Percentiles rank a stretch among this genome's conserved stretches.
These are phyloP conservation scores for Petrolisthes manimaculis DNA, from an alignment of 2,888 invertebrate genomes.

Conservation along the genomic window DNA sequence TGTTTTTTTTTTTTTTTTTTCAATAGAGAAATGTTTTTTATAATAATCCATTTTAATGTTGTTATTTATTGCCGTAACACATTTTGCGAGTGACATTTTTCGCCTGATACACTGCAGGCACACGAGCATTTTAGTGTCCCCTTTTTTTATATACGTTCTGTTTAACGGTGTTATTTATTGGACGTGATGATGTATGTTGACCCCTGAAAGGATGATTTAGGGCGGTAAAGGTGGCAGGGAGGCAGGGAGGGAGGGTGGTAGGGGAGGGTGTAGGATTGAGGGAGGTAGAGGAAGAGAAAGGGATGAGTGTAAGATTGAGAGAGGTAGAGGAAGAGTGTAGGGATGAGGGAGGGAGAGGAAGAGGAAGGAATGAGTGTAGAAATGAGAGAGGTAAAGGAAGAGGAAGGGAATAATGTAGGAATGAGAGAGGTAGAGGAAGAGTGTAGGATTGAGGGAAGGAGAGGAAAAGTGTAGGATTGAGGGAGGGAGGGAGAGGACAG, in stretches of 20 bases:
- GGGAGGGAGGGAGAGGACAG: background rate
- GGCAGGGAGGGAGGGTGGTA: background rate
- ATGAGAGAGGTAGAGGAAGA: slow-evolving; percentile 25
- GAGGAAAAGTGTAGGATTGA: slow-evolving; percentile 28
- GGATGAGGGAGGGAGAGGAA: background rate
- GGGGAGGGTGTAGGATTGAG: background rate
- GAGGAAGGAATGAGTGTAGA: background rate
- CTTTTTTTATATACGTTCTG: slow-evolving; percentile 1
- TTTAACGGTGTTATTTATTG: background rate
- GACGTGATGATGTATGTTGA: slow-evolving; percentile 9
- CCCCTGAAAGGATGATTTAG: slow-evolving; percentile 9
- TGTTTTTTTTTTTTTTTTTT: too few relatives aligned
- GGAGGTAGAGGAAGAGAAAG: background rate
- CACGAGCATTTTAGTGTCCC: background rate
- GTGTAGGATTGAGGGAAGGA: slow-evolving; percentile 28
- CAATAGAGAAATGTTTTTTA: too few relatives aligned
- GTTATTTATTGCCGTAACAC: background rate
- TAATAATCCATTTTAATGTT: too few relatives aligned
- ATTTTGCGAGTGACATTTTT: background rate
- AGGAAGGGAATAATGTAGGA: background rate
- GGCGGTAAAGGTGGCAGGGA: background rate
- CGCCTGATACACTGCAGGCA: background rate
- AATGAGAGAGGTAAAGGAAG: background rate
- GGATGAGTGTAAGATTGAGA: background rate
- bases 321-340: background rate